These are phyloP conservation scores for Kradibia gibbosae DNA, from an alignment of 1,140 invertebrate genomes.

Conservation along the genomic window DNA sequence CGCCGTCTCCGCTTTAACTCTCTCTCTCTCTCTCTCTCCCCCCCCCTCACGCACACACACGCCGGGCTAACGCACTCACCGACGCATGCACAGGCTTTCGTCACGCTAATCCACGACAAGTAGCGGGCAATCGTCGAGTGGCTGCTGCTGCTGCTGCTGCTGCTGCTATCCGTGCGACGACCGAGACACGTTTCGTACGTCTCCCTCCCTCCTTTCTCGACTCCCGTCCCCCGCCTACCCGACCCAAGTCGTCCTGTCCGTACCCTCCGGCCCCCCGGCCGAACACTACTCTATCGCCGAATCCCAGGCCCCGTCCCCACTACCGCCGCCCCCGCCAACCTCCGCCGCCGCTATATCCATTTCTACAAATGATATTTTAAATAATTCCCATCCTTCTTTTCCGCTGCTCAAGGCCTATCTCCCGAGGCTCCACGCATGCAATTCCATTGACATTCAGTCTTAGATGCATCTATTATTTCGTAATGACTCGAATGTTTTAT, in stretches of 20 bases:
- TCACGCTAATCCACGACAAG: not conserved
- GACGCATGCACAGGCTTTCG: not conserved
- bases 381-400: conserved; percentile 8
- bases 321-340: not conserved
- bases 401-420: not conserved
- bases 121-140: not conserved
- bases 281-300: no score
- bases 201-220: not conserved
- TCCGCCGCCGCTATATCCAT: not conserved
- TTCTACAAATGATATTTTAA: conserved; percentile 21
- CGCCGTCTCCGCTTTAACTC: not conserved
- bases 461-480: conserved; percentile 30
- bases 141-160: not conserved
- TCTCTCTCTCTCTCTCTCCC: not conserved
- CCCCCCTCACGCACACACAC: not conserved
- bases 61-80: not conserved
- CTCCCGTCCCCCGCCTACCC: no score
- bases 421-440: not conserved
- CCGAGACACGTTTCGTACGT: no score
- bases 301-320: no score
- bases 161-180: not conserved
- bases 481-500: conserved; percentile 45
- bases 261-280: not conserved
- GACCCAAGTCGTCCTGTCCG: not conserved
- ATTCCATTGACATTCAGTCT: conserved; percentile 32